Evolutionary conservation across 2,797 vertebrate genomes (phyloP).

Genomic region (Alauda arvensis): DNA sequence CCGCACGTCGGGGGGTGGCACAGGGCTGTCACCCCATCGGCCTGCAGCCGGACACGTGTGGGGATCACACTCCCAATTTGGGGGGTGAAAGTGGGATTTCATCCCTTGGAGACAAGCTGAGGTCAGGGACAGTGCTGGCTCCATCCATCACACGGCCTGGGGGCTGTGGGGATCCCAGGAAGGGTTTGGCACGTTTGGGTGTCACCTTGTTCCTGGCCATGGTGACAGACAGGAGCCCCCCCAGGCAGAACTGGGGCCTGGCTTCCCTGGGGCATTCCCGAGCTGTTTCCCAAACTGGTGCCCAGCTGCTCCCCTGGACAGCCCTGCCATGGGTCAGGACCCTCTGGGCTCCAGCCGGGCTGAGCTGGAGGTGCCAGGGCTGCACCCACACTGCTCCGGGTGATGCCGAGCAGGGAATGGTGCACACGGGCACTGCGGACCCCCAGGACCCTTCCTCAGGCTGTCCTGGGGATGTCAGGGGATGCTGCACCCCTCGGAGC

Average conservation of each 20-base stretch:
- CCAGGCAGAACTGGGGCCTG: rapidly evolving
- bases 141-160: rapidly evolving
- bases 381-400: rapidly evolving
- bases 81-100: rapidly evolving
- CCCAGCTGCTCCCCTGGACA: not conserved
- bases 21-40: rapidly evolving
- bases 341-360: not conserved
- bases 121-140: not conserved
- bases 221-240: not conserved
- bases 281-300: not conserved
- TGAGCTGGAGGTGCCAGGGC: not conserved
- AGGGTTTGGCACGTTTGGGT: not conserved
- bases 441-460: not conserved
- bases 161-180: rapidly evolving
- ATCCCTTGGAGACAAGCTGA: rapidly evolving
- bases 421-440: not conserved
- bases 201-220: not conserved
- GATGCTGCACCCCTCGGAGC: rapidly evolving
- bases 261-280: not conserved
- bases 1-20: rapidly evolving
- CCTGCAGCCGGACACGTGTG: rapidly evolving
- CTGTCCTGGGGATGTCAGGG: too few species aligned
- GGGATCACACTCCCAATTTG: rapidly evolving
- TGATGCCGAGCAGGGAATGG: not conserved
- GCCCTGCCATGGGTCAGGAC: not conserved